Percentiles rank a stretch among this genome's conserved stretches.
Evolutionary conservation across 2,113 vertebrate genomes (phyloP).

Genomic region (Trematocara marginatum): DNA sequence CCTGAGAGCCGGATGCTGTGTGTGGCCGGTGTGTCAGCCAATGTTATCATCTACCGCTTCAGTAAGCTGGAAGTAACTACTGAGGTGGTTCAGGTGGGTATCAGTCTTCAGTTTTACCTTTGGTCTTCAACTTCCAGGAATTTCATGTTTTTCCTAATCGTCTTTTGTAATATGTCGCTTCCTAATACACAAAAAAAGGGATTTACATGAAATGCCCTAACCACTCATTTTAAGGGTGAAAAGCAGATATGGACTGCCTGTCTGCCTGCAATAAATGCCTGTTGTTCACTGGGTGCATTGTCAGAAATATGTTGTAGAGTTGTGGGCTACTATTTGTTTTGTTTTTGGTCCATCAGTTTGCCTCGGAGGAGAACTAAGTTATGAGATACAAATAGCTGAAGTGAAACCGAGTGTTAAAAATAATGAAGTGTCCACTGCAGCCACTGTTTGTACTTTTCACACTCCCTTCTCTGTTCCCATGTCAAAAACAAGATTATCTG

Average conservation of each 20-base stretch:
- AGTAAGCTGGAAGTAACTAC: conserved; percentile 94
- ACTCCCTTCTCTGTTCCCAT: not conserved
- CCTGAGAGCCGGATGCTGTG: conserved; percentile 95
- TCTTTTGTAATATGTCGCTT: not conserved
- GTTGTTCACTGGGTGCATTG: not conserved
- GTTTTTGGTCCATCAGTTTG: not conserved
- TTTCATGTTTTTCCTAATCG: not conserved
- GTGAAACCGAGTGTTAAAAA: not conserved
- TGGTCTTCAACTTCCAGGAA: not conserved
- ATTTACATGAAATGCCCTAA: not conserved
- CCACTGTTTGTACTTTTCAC: not conserved
- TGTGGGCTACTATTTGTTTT: not conserved
- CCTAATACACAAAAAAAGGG: not conserved
- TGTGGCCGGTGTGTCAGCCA: conserved; percentile 93
- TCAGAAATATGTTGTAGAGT: not conserved
- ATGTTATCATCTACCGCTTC: conserved; percentile 94
- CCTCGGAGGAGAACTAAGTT: not conserved
- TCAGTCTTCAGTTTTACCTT: not conserved
- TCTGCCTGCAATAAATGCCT: not conserved
- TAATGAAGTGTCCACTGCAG: not conserved
- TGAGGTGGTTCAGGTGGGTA: conserved; percentile 88
- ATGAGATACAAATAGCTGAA: not conserved
- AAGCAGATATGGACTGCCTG: not conserved
- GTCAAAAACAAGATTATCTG: not conserved
- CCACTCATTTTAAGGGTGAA: not conserved